Evolutionary conservation across 2,113 vertebrate genomes (phyloP).

Genomic region (Varanus komodoensis): DNA sequence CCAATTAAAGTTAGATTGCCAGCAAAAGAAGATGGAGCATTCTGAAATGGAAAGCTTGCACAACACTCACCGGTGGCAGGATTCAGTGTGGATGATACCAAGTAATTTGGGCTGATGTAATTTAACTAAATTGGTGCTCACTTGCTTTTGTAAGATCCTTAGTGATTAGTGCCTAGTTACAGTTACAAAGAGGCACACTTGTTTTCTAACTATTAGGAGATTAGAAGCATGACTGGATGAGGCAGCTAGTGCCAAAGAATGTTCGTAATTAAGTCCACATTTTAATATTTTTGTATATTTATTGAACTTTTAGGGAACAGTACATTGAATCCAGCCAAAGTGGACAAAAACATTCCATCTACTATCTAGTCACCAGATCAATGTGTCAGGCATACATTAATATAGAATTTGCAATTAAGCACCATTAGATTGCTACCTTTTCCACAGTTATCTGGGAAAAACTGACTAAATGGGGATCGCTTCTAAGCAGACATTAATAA

Average conservation of each 20-base stretch:
- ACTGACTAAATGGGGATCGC: neutral
- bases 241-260: conserved; percentile 22
- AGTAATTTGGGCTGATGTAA: conserved; percentile 19
- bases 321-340: conserved; percentile 43
- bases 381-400: neutral
- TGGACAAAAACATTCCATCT: neutral
- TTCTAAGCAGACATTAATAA: neutral
- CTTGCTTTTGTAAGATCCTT: conserved; percentile 23
- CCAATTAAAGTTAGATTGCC: conserved; percentile 51
- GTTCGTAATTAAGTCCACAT: conserved; percentile 7
- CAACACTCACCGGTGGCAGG: conserved; percentile 35
- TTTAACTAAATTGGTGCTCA: conserved; percentile 16
- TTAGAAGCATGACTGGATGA: neutral
- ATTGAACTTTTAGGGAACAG: conserved; percentile 44
- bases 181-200: conserved; percentile 10
- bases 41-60: conserved; percentile 49
- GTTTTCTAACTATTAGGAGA: conserved; percentile 7
- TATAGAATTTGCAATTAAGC: neutral
- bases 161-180: neutral
- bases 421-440: neutral
- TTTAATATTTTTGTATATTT: conserved; percentile 1
- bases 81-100: conserved; percentile 19
- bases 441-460: neutral
- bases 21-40: conserved; percentile 32
- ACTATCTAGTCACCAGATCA: too few relatives aligned